Conservation (phyloP, 1,140 invertebrate species). For the Himalopsyche phryganea region DNA sequence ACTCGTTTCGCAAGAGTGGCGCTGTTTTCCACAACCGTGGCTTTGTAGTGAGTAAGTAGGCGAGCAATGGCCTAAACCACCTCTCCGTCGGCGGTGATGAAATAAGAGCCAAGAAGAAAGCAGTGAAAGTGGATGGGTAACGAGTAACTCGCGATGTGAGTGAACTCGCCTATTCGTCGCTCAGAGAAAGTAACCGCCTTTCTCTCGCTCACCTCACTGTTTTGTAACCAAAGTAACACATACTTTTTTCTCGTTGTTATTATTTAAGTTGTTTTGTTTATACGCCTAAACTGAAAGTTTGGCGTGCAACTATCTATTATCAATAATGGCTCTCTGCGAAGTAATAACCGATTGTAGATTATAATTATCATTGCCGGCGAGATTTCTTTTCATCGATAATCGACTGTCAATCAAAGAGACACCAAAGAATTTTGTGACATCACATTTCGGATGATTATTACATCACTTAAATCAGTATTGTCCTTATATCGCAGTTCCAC, state of each 20-base stretch:
- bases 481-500: no score
- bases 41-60: conserved; percentile 4
- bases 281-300: no score
- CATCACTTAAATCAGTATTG: no score
- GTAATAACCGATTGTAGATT: no score
- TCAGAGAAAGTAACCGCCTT: conserved; percentile 30
- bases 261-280: no score
- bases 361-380: no score
- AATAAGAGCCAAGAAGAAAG: conserved; percentile 26
- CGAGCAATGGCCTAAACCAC: background rate
- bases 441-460: no score
- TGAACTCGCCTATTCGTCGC: conserved; percentile 19
- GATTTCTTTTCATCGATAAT: no score
- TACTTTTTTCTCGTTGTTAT: background rate
- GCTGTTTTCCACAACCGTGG: conserved; percentile 10
- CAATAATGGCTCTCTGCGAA: no score
- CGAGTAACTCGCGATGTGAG: background rate
- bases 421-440: no score
- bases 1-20: background rate
- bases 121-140: conserved; percentile 27
- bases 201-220: conserved; percentile 23
- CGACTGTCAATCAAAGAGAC: no score
- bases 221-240: conserved; percentile 29
- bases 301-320: no score
- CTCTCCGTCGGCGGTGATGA: background rate